Percentiles rank a stretch among this genome's conserved stretches.
phyloP scores from a whole-genome alignment of 64 coral and sea anemone genomes.

The Montipora capricornis region DNA sequence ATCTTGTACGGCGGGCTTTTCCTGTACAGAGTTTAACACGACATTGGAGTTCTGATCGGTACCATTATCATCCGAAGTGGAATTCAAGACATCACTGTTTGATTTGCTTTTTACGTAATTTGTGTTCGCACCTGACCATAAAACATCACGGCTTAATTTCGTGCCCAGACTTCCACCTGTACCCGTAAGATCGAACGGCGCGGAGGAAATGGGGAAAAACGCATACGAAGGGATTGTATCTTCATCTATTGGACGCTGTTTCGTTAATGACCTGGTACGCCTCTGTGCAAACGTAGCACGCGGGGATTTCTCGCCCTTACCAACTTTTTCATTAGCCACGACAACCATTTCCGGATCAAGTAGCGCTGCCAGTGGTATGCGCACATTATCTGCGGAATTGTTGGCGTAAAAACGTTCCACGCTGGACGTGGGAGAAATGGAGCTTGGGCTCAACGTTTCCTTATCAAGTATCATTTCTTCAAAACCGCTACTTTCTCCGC shows the following conservation, averaged over 20 bases:
- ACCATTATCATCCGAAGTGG: neutral
- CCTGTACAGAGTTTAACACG: neutral
- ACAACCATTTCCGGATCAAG: constrained; percentile 22
- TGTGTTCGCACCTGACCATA: neutral
- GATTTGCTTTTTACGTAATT: neutral
- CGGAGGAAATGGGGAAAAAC: neutral
- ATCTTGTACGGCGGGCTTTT: neutral
- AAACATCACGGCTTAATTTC: neutral
- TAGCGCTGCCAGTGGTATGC: constrained; percentile 1
- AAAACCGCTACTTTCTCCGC: constrained; percentile 87
- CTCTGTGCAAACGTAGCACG: constrained; percentile 15
- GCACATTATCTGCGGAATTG: neutral
- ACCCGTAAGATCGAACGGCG: neutral
- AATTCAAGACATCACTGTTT: neutral
- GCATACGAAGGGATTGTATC: neutral
- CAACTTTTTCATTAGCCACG: neutral
- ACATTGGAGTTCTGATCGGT: neutral
- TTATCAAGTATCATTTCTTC: constrained; percentile 71
- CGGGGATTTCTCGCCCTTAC: neutral
- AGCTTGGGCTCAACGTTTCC: constrained; percentile 16
- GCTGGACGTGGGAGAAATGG: neutral
- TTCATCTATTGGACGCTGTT: constrained; percentile 45
- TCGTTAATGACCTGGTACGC: constrained; percentile 14
- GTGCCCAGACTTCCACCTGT: neutral
- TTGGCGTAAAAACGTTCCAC: neutral